These are phyloP conservation scores for Hirtodrosophila confusa DNA, from an alignment of 2,888 invertebrate species.

Conservation along the genomic window DNA sequence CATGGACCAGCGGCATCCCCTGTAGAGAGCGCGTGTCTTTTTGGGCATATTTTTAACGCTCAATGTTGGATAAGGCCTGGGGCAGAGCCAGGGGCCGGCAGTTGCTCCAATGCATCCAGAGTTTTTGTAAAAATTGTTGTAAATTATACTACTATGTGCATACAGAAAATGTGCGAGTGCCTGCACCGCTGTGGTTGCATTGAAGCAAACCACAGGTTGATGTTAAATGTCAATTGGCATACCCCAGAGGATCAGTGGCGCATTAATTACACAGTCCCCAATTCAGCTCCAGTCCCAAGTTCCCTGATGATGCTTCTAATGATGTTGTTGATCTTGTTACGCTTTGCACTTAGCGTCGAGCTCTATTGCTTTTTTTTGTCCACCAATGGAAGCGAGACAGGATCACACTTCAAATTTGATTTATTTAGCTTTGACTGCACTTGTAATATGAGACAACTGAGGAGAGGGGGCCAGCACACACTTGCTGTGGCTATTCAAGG, in stretches of 20 bases:
- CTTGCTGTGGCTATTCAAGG: constrained; percentile 12
- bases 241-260: constrained; percentile 72
- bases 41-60: constrained; percentile 42
- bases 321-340: constrained; percentile 73
- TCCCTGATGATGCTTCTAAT: constrained; percentile 60
- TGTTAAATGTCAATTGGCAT: constrained; percentile 80
- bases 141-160: constrained; percentile 30
- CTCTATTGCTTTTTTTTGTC: constrained; percentile 23
- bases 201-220: constrained; percentile 72
- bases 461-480: constrained; percentile 7
- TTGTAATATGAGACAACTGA: constrained; percentile 59
- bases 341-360: constrained; percentile 69
- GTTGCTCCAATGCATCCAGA: constrained; percentile 53
- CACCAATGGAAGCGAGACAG: constrained; percentile 1
- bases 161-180: constrained; percentile 12
- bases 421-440: constrained; percentile 72
- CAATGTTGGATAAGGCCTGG: constrained; percentile 18
- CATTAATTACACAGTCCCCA: constrained; percentile 64
- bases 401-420: constrained; percentile 62
- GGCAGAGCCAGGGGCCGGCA: constrained; percentile 28
- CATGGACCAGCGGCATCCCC: constrained; percentile 37
- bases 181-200: constrained; percentile 15
- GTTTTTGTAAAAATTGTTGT: constrained; percentile 19
- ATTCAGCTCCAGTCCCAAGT: constrained; percentile 10
- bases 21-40: constrained; percentile 75